A percentile compares a stretch with the other conserved stretches of the same genome.
Evolutionary conservation across 2,797 vertebrate genomes (phyloP).

Genomic region (Oceanodroma leucorhoa): DNA sequence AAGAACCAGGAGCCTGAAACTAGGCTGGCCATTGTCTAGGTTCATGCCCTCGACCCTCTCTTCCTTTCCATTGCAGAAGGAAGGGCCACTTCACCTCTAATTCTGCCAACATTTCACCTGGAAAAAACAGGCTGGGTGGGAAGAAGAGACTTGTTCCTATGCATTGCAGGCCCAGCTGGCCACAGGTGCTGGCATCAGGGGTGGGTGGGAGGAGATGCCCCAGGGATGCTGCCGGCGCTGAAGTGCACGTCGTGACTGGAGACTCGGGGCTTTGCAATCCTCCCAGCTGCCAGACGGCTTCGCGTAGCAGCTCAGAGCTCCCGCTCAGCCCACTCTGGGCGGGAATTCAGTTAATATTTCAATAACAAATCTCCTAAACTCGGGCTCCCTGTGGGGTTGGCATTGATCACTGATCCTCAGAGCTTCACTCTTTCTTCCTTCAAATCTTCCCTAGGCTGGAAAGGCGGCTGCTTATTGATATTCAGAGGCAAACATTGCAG

Average conservation of each 20-base stretch:
- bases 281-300: background rate
- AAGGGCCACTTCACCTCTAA: background rate
- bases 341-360: background rate
- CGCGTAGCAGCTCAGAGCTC: background rate
- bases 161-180: background rate
- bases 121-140: background rate
- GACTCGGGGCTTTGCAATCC: rapidly evolving
- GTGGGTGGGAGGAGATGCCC: background rate
- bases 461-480: constrained; percentile 29
- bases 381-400: background rate
- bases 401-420: constrained; percentile 48
- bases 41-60: background rate
- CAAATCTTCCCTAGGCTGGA: constrained; percentile 2
- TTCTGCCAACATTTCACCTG: background rate
- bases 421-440: constrained; percentile 27
- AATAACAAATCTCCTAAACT: constrained; percentile 33
- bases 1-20: background rate
- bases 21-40: background rate
- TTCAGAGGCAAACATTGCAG: constrained; percentile 34
- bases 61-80: background rate
- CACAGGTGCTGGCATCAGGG: rapidly evolving
- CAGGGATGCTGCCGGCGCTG: rapidly evolving
- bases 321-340: background rate
- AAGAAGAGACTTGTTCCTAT: background rate
- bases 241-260: rapidly evolving